These are phyloP conservation scores for Mustela lutreola DNA, from an alignment of 2,113 vertebrate genomes.

Conservation along the genomic window DNA sequence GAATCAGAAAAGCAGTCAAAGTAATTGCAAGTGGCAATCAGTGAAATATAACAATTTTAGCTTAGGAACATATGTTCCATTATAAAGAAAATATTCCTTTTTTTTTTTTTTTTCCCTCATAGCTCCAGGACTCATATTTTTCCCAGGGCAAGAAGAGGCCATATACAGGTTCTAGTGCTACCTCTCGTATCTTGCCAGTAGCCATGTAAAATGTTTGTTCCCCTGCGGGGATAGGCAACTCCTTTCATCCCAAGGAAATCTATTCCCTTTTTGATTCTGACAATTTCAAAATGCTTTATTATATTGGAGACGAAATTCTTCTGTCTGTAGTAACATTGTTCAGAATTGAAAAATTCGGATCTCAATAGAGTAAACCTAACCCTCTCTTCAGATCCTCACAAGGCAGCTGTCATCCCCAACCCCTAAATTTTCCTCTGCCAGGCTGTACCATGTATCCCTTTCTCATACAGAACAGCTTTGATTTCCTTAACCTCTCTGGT, in stretches of 20 bases:
- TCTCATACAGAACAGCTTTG: neutral
- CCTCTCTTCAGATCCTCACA: neutral
- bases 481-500: neutral
- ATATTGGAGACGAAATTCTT: conserved; percentile 24
- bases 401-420: neutral
- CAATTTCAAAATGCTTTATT: conserved; percentile 31
- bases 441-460: neutral
- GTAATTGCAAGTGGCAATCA: conserved; percentile 68
- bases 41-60: conserved; percentile 70
- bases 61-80: conserved; percentile 60
- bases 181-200: neutral
- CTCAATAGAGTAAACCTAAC: neutral
- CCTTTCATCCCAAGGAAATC: neutral
- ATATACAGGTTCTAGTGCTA: neutral
- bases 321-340: conserved; percentile 17
- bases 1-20: conserved; percentile 75
- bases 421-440: neutral
- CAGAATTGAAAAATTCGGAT: neutral
- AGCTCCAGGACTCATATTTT: conserved; percentile 49
- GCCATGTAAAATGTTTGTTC: neutral
- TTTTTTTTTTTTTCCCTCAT: neutral
- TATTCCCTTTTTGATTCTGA: neutral
- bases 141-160: neutral
- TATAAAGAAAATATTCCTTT: conserved; percentile 46
- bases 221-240: neutral